Evolutionary conservation across 2,888 invertebrate species (phyloP), one percentile per base, ranked within the genome.

Genomic region (Gryllus longicercus): DNA sequence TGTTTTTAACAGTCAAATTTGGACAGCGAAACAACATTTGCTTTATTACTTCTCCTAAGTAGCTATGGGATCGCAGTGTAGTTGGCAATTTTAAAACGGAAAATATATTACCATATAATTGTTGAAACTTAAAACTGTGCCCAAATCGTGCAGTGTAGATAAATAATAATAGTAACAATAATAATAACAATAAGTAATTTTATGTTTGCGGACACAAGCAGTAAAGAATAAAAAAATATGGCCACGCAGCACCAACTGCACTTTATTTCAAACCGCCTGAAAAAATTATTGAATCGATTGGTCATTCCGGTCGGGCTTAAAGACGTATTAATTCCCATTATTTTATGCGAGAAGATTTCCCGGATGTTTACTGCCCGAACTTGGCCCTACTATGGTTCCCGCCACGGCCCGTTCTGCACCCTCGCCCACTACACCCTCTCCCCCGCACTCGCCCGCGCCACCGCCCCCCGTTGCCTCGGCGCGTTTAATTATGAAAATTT

Each of bases 401-500:
- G 14, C 63, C 63, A 14, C n/a, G 63, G 1, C 63, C 63, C 63
- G 14, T 63, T 63, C n/a, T 63, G 63, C n/a, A 14, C 63, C 63
- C 16, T n/a, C 63, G n/a, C 63, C 63, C 63, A 63, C n/a, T 14
- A 14, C 16, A 3, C 16, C 16, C 63, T n/a, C 8, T 18, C 16
- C 14, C 14, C 63, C 14, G 14, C n/a, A 0, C 16, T 3, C n/a
- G n/a, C n/a, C 63, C 63, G 63, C 63, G 11, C 63, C 63, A 16
- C 63, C 0, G 12, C n/a, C n/a, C 14, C 16, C 63, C 16, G 14
- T n/a, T 5, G 63, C 63, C 63, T n/a, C n/a, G 63, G n/a, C 63
- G 63, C 63, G 63, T 63, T 63, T 63, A 63, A 63, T 63, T 63
- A 63, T 63, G 63, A 63, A 63, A 63, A 63, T 63, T 63, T 63